Percentiles rank a stretch among this genome's conserved stretches.
Evolutionary conservation across 2,888 invertebrate species (phyloP).

Genomic region (Archips xylosteana): DNA sequence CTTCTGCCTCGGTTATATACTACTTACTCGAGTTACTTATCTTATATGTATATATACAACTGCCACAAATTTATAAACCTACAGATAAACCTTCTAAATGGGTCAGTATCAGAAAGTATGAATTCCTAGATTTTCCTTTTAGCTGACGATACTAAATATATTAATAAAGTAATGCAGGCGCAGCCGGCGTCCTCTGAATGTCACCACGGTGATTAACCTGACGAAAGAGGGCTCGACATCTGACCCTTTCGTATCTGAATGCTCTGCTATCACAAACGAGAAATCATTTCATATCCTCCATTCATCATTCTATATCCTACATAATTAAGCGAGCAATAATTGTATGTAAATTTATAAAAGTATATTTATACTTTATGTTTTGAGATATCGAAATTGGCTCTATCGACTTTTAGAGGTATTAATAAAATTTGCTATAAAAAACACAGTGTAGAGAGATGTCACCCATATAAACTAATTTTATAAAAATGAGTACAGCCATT

Average conservation of each 20-base stretch:
- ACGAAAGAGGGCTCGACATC: constrained; percentile 53
- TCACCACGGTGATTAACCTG: constrained; percentile 63
- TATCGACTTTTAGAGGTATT: too few species aligned
- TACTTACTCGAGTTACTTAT: constrained; percentile 22
- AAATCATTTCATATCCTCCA: too few species aligned
- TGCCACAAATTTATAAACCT: too few species aligned
- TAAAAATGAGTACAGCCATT: too few species aligned
- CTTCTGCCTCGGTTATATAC: constrained; percentile 26
- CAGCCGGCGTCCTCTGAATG: constrained; percentile 62
- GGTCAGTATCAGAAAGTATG: not conserved
- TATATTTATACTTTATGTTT: too few species aligned
- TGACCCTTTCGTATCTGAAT: constrained; percentile 48
- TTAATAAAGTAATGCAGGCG: constrained; percentile 57
- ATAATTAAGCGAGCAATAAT: too few species aligned
- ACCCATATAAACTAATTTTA: too few species aligned
- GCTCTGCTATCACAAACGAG: not conserved
- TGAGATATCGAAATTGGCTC: too few species aligned
- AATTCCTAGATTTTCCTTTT: not conserved
- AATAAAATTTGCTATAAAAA: too few species aligned
- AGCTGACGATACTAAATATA: constrained; percentile 45
- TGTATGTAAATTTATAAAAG: too few species aligned
- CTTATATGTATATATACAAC: not conserved
- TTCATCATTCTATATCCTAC: too few species aligned
- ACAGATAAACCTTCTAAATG: not conserved
- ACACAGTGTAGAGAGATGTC: too few species aligned